Conservation (phyloP, 2,113 vertebrate genomes). For the Tyrannus savana region DNA sequence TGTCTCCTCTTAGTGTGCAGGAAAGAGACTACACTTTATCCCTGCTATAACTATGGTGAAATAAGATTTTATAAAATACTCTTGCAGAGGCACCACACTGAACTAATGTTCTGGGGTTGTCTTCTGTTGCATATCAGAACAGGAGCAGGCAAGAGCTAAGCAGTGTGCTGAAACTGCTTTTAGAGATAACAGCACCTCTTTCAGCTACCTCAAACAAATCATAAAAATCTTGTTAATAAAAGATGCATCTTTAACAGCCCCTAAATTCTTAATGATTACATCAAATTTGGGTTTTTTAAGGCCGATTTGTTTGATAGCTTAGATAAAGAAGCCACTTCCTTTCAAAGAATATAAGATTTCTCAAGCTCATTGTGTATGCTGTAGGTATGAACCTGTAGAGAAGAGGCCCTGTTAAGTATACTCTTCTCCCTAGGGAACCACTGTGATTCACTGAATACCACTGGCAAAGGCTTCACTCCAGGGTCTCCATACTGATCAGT, state of each 20-base stretch:
- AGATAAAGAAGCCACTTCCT: not conserved
- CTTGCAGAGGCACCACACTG: not conserved
- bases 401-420: not conserved
- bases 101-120: not conserved
- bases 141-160: not conserved
- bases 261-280: not conserved
- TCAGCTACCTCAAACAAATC: not conserved
- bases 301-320: not conserved
- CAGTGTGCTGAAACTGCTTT: not conserved
- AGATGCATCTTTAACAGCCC: not conserved
- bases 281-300: not conserved
- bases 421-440: not conserved
- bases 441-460: constrained; percentile 11
- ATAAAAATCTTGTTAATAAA: not conserved
- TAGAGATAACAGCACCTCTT: not conserved
- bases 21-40: not conserved
- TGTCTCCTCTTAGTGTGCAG: not conserved
- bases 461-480: constrained; percentile 7
- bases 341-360: not conserved
- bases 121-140: not conserved
- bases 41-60: not conserved
- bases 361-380: not conserved
- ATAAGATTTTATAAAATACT: not conserved
- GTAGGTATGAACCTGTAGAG: not conserved
- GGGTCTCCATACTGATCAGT: not conserved